Evolutionary conservation across 2,113 vertebrate species (phyloP), one percentile per base, ranked within the genome.

Genomic region (Xyrauchen texanus): DNA sequence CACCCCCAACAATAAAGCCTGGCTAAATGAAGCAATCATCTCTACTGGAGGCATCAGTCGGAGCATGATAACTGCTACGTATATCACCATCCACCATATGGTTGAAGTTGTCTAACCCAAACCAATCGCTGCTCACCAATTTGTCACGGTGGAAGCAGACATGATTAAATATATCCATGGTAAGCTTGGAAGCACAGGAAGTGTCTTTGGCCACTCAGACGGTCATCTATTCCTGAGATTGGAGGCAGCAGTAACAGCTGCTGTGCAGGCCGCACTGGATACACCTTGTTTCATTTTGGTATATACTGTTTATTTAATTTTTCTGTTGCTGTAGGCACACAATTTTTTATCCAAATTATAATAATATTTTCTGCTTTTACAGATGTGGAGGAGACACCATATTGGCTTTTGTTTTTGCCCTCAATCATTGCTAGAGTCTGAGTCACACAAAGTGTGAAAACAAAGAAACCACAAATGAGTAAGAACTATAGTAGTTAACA

Each of bases 11-110:
- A 92, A 92, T 92, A 93, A 93, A 91, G 87, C 84, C 84, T 83
- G 83, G 82, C 86, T 90, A 93, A 92, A 94, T 91, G 89, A 94
- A 92, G 91, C 90, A 93, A 94, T 94, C 89, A 93, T 91, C 92
- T 91, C 89, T 87, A 89, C 89, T 87, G 87, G 84, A 88, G 87
- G 91, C 91, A 92, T 93, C 90, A 34, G 21, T 34, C 3, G 90
- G 66, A 5, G 86, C 84, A 86, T 84, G 91, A 92, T 93, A 91
- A 90, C 89, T 90, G 90, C 87, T 85, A 89, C 89, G 88, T 92
- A 92, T 94, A 93, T 94, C 91, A 89, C 89, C 91, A 86, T 86
- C 89, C 85, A 86, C 91, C 91, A 93, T 91, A 91, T 90, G 91
- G 92, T 88, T 90, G 90, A 85, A 90, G 91, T 80, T 90, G 91